Evolutionary conservation across 2,797 vertebrate genomes (phyloP).

Genomic region (Echiichthys vipera): DNA sequence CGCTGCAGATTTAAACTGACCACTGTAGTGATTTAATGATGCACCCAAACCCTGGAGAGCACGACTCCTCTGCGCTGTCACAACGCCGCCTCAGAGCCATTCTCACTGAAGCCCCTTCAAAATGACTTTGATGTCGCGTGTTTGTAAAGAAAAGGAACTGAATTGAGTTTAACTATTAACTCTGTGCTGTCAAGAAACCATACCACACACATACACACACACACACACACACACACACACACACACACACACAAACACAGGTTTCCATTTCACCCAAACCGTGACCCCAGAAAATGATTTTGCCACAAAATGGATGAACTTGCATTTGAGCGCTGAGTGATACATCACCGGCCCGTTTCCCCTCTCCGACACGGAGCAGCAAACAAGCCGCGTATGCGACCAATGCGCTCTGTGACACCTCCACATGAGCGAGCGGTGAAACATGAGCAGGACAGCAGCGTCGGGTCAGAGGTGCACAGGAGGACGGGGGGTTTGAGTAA

Average conservation of each 20-base stretch:
- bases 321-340: constrained; percentile 3
- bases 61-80: neutral
- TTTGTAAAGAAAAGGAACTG: too few relatives aligned
- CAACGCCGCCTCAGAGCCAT: neutral
- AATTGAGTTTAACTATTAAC: neutral
- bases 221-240: neutral
- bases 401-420: constrained; percentile 52
- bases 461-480: constrained; percentile 42
- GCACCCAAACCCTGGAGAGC: neutral
- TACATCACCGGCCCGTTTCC: constrained; percentile 11
- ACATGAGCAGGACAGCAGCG: constrained; percentile 54
- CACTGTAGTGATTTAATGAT: constrained; percentile 1
- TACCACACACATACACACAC: neutral
- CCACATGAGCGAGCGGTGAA: constrained; percentile 52
- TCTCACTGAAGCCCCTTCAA: neutral
- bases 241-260: neutral
- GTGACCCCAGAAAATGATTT: constrained; percentile 17
- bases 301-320: constrained; percentile 11
- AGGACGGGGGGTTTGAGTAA: constrained; percentile 20
- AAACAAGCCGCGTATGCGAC: constrained; percentile 34
- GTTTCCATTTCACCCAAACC: constrained; percentile 2
- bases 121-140: neutral
- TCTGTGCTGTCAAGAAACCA: neutral
- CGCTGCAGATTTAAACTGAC: constrained; percentile 42
- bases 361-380: neutral